Evolutionary conservation across 2,113 vertebrate genomes (phyloP).

Genomic region (Tiliqua scincoides): DNA sequence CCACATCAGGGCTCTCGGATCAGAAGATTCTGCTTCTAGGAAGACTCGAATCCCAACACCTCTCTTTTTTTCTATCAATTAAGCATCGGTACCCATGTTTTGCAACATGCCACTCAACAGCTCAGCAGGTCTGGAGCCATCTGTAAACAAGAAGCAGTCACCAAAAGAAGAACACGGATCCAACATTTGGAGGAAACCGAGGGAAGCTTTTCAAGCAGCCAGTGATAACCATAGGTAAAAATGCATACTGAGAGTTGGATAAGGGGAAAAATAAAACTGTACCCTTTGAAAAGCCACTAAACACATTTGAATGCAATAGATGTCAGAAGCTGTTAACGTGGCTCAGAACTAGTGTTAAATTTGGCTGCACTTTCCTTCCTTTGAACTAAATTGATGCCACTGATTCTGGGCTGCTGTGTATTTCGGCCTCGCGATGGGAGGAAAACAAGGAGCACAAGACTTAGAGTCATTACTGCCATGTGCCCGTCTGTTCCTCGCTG

Average conservation of each 20-base stretch:
- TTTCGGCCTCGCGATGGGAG: constrained; percentile 31
- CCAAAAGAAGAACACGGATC: background rate
- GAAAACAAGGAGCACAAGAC: background rate
- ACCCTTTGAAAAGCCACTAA: constrained; percentile 18
- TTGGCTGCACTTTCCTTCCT: constrained; percentile 25
- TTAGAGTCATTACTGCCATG: constrained; percentile 42
- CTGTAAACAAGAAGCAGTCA: background rate
- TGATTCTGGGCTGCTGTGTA: constrained; percentile 13
- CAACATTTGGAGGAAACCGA: background rate
- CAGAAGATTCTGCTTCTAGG: background rate
- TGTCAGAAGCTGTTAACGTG: constrained; percentile 21
- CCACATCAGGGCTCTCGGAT: background rate
- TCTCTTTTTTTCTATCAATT: too few species aligned
- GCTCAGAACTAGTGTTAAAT: constrained; percentile 40
- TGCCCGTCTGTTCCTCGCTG: constrained; percentile 30
- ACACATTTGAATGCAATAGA: constrained; percentile 14
- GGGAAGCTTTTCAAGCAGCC: background rate
- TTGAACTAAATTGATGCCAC: constrained; percentile 46
- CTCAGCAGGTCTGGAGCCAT: background rate
- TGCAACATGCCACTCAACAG: background rate
- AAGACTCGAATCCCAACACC: background rate
- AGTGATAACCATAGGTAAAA: background rate
- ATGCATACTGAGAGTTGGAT: background rate
- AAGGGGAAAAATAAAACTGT: background rate
- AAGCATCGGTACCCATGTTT: background rate